These are phyloP conservation scores for Dasysyrphus albostriatus DNA, from an alignment of 2,888 invertebrate genomes.

Conservation along the genomic window DNA sequence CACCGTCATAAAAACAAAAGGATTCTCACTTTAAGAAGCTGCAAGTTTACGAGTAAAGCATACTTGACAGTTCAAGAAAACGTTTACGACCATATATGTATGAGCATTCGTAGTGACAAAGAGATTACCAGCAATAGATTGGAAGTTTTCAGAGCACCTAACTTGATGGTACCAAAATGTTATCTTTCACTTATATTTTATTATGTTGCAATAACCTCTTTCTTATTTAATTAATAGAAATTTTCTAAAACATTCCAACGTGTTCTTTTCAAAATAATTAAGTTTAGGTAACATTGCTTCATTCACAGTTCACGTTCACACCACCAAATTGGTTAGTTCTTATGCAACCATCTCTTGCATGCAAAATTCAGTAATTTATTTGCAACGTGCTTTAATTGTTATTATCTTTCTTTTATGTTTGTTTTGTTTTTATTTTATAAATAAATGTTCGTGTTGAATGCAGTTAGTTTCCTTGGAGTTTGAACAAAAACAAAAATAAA, in stretches of 20 bases:
- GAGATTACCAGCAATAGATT: too few species aligned
- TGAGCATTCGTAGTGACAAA: too few species aligned
- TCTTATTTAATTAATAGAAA: background rate
- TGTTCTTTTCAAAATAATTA: background rate
- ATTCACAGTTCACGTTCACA: constrained; percentile 35
- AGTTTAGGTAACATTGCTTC: constrained; percentile 34
- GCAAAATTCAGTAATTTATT: constrained; percentile 66
- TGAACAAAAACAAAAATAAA: constrained; percentile 9
- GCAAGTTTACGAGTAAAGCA: too few species aligned
- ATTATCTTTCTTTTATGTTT: constrained; percentile 40
- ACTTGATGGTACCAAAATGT: too few species aligned
- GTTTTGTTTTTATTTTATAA: constrained; percentile 7
- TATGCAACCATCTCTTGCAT: constrained; percentile 52
- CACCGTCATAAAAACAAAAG: too few species aligned
- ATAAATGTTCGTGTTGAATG: constrained; percentile 63
- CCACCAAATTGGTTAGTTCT: constrained; percentile 37
- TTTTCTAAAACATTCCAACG: constrained; percentile 8
- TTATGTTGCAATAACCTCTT: background rate
- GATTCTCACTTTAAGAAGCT: too few species aligned
- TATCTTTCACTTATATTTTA: too few species aligned
- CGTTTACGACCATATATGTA: too few species aligned
- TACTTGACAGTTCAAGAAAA: too few species aligned
- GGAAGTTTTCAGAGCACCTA: too few species aligned
- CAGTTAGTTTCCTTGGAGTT: constrained; percentile 72
- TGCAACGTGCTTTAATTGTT: constrained; percentile 54